phyloP scores from a whole-genome alignment of 2,888 invertebrate genomes.

The Lasiommata megera region DNA sequence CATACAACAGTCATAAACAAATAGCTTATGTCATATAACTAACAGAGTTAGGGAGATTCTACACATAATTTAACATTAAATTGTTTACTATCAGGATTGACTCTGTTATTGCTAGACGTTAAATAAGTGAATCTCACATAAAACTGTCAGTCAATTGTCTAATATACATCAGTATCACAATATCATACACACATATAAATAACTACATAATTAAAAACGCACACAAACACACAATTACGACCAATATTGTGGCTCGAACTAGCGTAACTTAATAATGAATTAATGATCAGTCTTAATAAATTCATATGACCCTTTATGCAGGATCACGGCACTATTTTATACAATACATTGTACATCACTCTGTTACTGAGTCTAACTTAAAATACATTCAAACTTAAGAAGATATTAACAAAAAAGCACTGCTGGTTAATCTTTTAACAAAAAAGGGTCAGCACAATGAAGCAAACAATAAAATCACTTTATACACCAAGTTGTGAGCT shows the following conservation, averaged over 20 bases:
- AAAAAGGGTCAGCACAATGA: slow-evolving; percentile 61
- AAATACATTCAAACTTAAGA: slow-evolving; percentile 59
- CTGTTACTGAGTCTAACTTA: slow-evolving; percentile 76
- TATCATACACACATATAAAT: slow-evolving; percentile 60
- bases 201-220: slow-evolving; percentile 58
- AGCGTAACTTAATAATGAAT: slow-evolving; percentile 76
- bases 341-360: slow-evolving; percentile 56
- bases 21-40: slow-evolving; percentile 30
- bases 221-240: slow-evolving; percentile 55
- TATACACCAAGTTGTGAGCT: slow-evolving; percentile 26
- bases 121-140: slow-evolving; percentile 50
- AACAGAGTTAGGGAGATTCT: slow-evolving; percentile 41
- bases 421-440: slow-evolving; percentile 64
- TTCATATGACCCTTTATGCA: slow-evolving; percentile 49
- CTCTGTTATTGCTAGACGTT: slow-evolving; percentile 41
- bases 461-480: slow-evolving; percentile 59
- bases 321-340: slow-evolving; percentile 56
- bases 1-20: slow-evolving; percentile 27
- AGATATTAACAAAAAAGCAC: slow-evolving; percentile 72
- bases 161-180: slow-evolving; percentile 44
- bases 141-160: slow-evolving; percentile 41
- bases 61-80: slow-evolving; percentile 26
- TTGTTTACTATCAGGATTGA: slow-evolving; percentile 36
- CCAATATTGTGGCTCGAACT: slow-evolving; percentile 69
- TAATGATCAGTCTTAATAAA: slow-evolving; percentile 79